Conservation (phyloP, 2,888 invertebrate species). For the Caenorhabditis japonica region DNA sequence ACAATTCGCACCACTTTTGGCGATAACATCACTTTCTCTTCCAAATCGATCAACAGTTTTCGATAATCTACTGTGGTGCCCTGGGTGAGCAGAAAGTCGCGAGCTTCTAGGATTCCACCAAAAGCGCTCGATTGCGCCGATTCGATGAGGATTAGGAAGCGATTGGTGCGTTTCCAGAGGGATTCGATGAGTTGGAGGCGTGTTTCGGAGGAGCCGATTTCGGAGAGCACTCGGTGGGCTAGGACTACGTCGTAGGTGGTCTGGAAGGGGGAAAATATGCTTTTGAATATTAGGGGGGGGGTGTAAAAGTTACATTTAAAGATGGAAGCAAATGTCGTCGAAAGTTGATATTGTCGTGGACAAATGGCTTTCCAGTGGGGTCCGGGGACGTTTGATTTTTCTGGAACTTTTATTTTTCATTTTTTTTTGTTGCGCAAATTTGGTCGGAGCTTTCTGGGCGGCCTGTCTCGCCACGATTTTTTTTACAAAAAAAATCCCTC, state of each 20-base stretch:
- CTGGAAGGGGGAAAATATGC: constrained; percentile 39
- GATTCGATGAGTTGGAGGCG: constrained; percentile 65
- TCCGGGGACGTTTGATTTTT: constrained; percentile 7
- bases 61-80: constrained; percentile 62
- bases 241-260: constrained; percentile 74
- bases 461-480: no score
- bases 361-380: constrained; percentile 49
- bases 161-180: constrained; percentile 72
- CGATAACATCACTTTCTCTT: constrained; percentile 29
- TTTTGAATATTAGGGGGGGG: not conserved
- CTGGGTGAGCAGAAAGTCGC: constrained; percentile 85
- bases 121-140: constrained; percentile 79
- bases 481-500: not conserved
- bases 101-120: constrained; percentile 86
- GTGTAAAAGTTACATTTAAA: constrained; percentile 12
- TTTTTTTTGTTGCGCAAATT: constrained; percentile 1
- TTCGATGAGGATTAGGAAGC: constrained; percentile 72
- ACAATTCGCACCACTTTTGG: constrained; percentile 54
- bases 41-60: constrained; percentile 31
- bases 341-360: constrained; percentile 68
- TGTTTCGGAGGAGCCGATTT: constrained; percentile 62
- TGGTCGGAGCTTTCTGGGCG: no score
- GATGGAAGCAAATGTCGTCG: constrained; percentile 70
- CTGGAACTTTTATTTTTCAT: constrained; percentile 6
- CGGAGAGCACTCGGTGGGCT: constrained; percentile 71